phyloP scores from a whole-genome alignment of 2,888 invertebrate species.

The Antheraea assamensis region DNA sequence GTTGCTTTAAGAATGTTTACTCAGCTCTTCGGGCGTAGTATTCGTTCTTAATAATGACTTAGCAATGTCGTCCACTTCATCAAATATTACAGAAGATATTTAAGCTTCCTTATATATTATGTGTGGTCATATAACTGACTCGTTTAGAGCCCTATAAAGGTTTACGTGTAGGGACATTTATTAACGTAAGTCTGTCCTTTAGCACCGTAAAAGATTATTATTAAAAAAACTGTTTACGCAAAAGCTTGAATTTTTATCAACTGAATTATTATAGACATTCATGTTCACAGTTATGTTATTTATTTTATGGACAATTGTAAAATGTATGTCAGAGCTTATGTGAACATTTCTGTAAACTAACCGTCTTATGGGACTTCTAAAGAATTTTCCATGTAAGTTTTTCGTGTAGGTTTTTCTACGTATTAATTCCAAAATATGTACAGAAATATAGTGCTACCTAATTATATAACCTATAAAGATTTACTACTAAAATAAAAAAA shows the following conservation, averaged over 20 bases:
- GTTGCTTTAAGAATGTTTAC: constrained; percentile 3
- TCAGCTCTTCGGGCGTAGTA: background rate
- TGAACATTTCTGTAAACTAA: background rate
- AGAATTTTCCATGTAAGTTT: background rate
- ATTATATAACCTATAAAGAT: too few species aligned
- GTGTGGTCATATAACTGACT: background rate
- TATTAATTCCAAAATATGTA: background rate
- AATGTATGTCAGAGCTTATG: background rate
- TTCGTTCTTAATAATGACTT: background rate
- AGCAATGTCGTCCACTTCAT: background rate
- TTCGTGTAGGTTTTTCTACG: background rate
- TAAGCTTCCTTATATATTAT: background rate
- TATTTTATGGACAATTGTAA: background rate
- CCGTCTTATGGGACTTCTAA: background rate
- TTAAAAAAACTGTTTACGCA: background rate
- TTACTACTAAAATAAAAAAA: too few species aligned
- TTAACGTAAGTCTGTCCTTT: background rate
- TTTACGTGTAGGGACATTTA: background rate
- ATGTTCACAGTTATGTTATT: background rate
- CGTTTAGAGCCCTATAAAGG: background rate
- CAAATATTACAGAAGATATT: background rate
- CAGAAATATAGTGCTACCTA: too few species aligned
- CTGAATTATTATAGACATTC: background rate
- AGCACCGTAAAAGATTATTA: background rate
- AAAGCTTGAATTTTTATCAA: background rate